Evolutionary conservation across 2,888 invertebrate genomes (phyloP), one percentile per base, ranked within the genome.

Genomic region (Elegia similella): DNA sequence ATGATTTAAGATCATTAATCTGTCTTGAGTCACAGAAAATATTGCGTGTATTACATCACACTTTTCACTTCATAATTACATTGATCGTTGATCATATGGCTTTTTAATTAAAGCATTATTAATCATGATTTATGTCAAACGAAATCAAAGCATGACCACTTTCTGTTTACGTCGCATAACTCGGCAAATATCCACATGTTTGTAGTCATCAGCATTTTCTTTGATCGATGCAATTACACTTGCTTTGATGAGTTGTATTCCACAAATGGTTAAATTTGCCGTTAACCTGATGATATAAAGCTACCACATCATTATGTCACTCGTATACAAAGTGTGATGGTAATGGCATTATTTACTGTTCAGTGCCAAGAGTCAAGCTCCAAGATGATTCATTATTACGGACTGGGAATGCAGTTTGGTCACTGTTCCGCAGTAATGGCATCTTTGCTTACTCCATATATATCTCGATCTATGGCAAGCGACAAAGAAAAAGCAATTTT

Each of bases 371-470:
- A 78, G 59, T 65, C 77, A 68, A 73, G 74, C 73, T 76, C 65
- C 75, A 74, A 71, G 75, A 77, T 89, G 89, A 88, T 78, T 89
- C 89, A 88, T 78, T 63, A 70, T 72, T 73, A 72, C 75, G 70
- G 71, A 72, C 70, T 68, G 73, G 82, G 85, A 88, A 88, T 88
- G 86, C 86, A 84, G 84, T 83, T 80, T 67, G 84, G 82, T 77
- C 78, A 83, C 75, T 81, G 68, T 79, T 72, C 76, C 75, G 70
- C 70, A 66, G 66, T 70, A 68, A 74, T 71, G 70, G 69, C 74
- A 76, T 75, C 73, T 77, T 70, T 67, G 70, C 68, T 71, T 69
- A 70, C 68, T 68, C 71, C 70, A 68, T 69, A 65, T 63, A 61
- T 69, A 69, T 68, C 67, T 68, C 69, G 66, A 65, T 72, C 65